Evolutionary conservation across 2,113 vertebrate species (phyloP).

Genomic region (Tenrec ecaudatus): DNA sequence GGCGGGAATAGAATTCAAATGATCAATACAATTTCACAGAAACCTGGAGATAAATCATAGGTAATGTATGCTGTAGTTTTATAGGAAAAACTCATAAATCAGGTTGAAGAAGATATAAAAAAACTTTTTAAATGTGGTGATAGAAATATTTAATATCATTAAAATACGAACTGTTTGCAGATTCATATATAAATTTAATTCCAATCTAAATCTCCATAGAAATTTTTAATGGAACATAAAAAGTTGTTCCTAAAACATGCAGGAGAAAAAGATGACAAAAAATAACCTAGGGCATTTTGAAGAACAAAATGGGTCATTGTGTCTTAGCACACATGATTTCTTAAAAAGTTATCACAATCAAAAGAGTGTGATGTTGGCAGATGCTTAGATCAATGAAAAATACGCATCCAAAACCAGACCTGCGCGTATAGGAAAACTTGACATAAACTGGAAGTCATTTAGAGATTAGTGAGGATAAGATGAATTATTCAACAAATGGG

Average conservation of each 20-base stretch:
- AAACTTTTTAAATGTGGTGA: background rate
- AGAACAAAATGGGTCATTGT: conserved; percentile 26
- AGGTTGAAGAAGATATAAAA: background rate
- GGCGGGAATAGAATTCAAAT: background rate
- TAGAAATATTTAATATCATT: background rate
- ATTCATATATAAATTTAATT: conserved; percentile 6
- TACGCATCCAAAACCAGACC: background rate
- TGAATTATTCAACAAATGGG: conserved; percentile 26
- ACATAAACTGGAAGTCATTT: background rate
- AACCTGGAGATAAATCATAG: background rate
- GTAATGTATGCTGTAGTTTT: background rate
- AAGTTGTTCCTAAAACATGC: conserved; percentile 2
- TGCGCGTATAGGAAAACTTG: background rate
- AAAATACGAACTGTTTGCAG: conserved; percentile 1
- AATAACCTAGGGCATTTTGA: background rate
- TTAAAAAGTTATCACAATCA: background rate
- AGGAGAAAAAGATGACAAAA: background rate
- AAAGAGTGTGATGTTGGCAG: background rate
- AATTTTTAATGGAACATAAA: conserved; percentile 34
- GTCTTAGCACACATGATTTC: conserved; percentile 13
- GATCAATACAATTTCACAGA: background rate
- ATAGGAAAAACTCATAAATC: background rate
- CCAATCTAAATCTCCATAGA: conserved; percentile 2
- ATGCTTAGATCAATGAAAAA: background rate
- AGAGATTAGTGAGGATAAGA: background rate